Conservation (phyloP, 2,797 vertebrate genomes). For the Melanotaenia boesemani region DNA sequence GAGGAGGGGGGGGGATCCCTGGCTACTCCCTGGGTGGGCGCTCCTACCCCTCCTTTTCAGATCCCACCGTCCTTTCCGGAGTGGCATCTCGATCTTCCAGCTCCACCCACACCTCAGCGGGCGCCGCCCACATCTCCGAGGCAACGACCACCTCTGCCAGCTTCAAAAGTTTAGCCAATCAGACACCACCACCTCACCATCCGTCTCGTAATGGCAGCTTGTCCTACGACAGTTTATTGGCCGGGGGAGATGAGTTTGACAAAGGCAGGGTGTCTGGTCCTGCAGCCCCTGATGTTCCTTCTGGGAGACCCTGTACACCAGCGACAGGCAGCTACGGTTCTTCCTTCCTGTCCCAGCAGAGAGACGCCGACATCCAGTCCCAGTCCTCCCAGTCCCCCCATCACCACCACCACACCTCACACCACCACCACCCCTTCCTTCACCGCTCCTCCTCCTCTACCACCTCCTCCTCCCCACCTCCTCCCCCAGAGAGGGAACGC, state of each 20-base stretch:
- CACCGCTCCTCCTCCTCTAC: slow-evolving; percentile 77
- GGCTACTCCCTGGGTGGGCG: slow-evolving; percentile 82
- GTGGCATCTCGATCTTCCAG: slow-evolving; percentile 89
- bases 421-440: slow-evolving; percentile 63
- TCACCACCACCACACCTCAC: slow-evolving; percentile 73
- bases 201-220: slow-evolving; percentile 90
- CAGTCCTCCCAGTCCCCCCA: slow-evolving; percentile 63
- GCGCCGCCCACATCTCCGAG: slow-evolving; percentile 83
- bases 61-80: slow-evolving; percentile 85
- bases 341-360: slow-evolving; percentile 89
- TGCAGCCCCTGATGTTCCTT: slow-evolving; percentile 61
- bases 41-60: slow-evolving; percentile 88
- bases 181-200: slow-evolving; percentile 82
- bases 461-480: slow-evolving; percentile 70
- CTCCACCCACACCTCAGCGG: slow-evolving; percentile 83
- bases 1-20: slow-evolving; percentile 70
- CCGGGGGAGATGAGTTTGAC: slow-evolving; percentile 83
- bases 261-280: slow-evolving; percentile 59
- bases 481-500: slow-evolving; percentile 83
- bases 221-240: slow-evolving; percentile 85
- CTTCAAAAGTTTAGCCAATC: slow-evolving; percentile 95
- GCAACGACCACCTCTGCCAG: slow-evolving; percentile 88
- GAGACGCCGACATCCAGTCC: slow-evolving; percentile 87
- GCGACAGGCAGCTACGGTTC: slow-evolving; percentile 86
- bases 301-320: slow-evolving; percentile 67